Percentiles rank a stretch among this genome's conserved stretches.
These are phyloP conservation scores for Pemphredon lugubris DNA, from an alignment of 2,888 invertebrate species.

Conservation along the genomic window DNA sequence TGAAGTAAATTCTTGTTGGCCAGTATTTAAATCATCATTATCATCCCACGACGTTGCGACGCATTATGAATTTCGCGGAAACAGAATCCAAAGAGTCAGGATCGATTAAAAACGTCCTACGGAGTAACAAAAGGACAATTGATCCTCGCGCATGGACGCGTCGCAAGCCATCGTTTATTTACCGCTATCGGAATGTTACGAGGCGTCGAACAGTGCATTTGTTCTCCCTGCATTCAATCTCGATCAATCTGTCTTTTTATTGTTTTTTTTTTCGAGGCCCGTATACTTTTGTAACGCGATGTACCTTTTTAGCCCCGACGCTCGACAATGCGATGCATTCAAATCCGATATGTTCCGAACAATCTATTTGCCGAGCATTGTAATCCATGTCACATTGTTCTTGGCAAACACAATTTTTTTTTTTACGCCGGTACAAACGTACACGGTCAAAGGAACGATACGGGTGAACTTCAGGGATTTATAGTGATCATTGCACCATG, in stretches of 20 bases:
- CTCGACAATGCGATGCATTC: conserved; percentile 63
- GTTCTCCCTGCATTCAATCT: conserved; percentile 2
- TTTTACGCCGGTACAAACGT: conserved; percentile 42
- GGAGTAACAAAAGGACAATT: neutral
- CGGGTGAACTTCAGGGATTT: conserved; percentile 40
- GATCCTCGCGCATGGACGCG: neutral
- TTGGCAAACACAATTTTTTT: conserved; percentile 69
- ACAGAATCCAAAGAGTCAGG: too few relatives aligned
- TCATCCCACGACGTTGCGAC: too few relatives aligned
- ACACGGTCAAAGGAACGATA: conserved; percentile 20
- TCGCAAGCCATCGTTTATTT: neutral
- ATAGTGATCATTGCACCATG: conserved; percentile 44
- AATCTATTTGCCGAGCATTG: conserved; percentile 76
- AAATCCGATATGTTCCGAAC: conserved; percentile 72
- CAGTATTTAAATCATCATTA: neutral
- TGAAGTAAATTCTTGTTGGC: too few relatives aligned
- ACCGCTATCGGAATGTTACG: conserved; percentile 13
- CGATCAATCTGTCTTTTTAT: conserved; percentile 24
- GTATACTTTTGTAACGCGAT: conserved; percentile 48
- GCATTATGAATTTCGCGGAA: too few relatives aligned
- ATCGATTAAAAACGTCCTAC: conserved; percentile 7
- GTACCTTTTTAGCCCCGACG: conserved; percentile 52
- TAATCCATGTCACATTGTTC: conserved; percentile 76
- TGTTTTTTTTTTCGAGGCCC: conserved; percentile 28
- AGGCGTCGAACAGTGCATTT: neutral